Base-by-base conservation (phyloP, 2,113 vertebrate genomes). In the Anguilla rostrata region DNA sequence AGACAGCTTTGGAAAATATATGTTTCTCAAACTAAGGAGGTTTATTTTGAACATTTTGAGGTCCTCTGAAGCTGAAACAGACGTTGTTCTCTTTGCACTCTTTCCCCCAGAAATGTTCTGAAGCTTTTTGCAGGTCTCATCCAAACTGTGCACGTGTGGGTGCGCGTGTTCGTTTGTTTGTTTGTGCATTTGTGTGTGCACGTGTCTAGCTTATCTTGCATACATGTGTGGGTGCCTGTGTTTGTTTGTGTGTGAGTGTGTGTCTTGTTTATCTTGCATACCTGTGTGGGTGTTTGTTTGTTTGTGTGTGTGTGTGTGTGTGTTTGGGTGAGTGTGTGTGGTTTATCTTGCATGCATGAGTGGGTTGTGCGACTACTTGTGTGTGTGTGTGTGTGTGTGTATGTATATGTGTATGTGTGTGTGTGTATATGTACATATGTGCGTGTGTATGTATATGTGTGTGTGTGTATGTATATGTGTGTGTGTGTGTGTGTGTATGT, bases 281-380 rank as follows among this genome's bases (percentile, higher is more conserved):
- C 22, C 18, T 20, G 40, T 49, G 81, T n/a, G 41, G 20, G 80
- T 22, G 80, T 46, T 18, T 46, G 80, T 82, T 34, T 81, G 5
- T 81, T 29, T 20, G 79, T n/a, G 75, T n/a, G 75, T 78, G 75
- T n/a, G 75, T 78, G 75, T 81, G 4, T 81, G 40, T 81, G 16
- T 18, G 1, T 16, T 81, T n/a, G n/a, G n/a, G n/a, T n/a, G n/a
- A n/a, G 29, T 29, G 43, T 84, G 79, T 85, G 29, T 83, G 86
- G 80, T 41, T 18, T 46, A 46, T 81, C 16, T 49, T 43, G 39
- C 11, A 4, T 39, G 5, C 11, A 1, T 46, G 80, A 18, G 40
- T 5, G 43, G 40, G 9, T 22, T 82, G 80, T 26, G 40, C 6
- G 56, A 11, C 14, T 57, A 20, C 18, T 2, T 57, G 56, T 57